phyloP scores from a whole-genome alignment of 2,113 vertebrate species.

The Cranoglanis bouderius region DNA sequence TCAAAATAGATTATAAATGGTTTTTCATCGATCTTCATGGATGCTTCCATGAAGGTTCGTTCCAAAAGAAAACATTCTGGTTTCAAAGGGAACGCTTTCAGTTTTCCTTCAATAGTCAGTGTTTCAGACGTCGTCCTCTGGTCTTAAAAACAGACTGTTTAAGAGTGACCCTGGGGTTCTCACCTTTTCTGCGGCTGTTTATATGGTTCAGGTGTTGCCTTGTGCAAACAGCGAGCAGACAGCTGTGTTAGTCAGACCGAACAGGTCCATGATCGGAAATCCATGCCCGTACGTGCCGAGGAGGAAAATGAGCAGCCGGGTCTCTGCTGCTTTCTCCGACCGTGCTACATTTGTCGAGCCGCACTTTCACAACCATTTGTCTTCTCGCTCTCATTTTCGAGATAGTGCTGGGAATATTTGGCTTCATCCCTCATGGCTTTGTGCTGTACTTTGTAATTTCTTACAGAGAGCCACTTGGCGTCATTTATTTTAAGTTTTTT shows the following conservation, averaged over 20 bases:
- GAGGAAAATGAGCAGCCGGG: slow-evolving; percentile 50
- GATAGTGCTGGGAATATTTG: background rate
- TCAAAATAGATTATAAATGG: no score
- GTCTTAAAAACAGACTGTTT: background rate
- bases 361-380: slow-evolving; percentile 31
- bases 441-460: slow-evolving; percentile 7
- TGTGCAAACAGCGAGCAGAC: slow-evolving; percentile 46
- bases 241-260: slow-evolving; percentile 60
- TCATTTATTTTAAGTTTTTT: slow-evolving; percentile 43
- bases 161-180: slow-evolving; percentile 15
- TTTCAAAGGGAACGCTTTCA: background rate
- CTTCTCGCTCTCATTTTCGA: slow-evolving; percentile 11
- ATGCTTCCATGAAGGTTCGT: background rate
- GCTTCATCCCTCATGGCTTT: slow-evolving; percentile 18
- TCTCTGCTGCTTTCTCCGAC: background rate
- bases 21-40: no score
- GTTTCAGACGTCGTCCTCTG: background rate
- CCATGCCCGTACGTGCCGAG: slow-evolving; percentile 59
- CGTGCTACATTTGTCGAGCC: slow-evolving; percentile 45
- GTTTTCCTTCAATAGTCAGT: background rate
- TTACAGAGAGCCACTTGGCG: slow-evolving; percentile 45
- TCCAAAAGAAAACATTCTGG: background rate
- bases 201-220: slow-evolving; percentile 51
- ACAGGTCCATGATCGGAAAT: slow-evolving; percentile 65
- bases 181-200: slow-evolving; percentile 39